Conservation (phyloP, 1,140 invertebrate genomes). For the Dendrolimus punctatus region DNA sequence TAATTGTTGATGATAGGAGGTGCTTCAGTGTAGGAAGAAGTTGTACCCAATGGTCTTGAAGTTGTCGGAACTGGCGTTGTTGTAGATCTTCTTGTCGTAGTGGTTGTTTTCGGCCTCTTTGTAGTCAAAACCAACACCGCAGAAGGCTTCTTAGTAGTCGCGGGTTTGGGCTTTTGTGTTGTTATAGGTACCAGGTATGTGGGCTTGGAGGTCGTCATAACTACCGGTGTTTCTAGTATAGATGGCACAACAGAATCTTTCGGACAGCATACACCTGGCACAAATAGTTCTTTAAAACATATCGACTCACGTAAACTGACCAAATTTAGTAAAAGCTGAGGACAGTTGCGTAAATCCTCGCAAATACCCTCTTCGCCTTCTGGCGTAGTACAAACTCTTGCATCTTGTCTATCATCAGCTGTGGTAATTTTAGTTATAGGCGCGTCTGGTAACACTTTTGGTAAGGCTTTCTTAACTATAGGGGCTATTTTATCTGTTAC, state of each 20-base stretch:
- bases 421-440: slow-evolving; percentile 56
- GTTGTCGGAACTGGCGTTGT: slow-evolving; percentile 50
- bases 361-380: slow-evolving; percentile 85
- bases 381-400: slow-evolving; percentile 83
- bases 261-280: slow-evolving; percentile 93
- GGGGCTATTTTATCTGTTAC: slow-evolving; percentile 86
- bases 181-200: slow-evolving; percentile 65
- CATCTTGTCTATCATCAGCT: slow-evolving; percentile 29
- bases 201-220: slow-evolving; percentile 56
- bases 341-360: slow-evolving; percentile 90
- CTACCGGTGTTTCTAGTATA: slow-evolving; percentile 40
- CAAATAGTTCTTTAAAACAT: slow-evolving; percentile 93
- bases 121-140: slow-evolving; percentile 57
- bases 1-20: slow-evolving; percentile 53
- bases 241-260: slow-evolving; percentile 58
- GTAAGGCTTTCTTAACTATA: slow-evolving; percentile 78
- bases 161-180: slow-evolving; percentile 52
- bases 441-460: slow-evolving; percentile 62
- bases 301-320: slow-evolving; percentile 87
- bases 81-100: slow-evolving; percentile 24
- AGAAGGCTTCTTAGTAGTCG: slow-evolving; percentile 58
- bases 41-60: slow-evolving; percentile 29
- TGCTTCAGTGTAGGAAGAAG: slow-evolving; percentile 47
- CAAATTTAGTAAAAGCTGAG: slow-evolving; percentile 88
- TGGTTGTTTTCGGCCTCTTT: slow-evolving; percentile 38